These are phyloP conservation scores for Vulpes ferrilata DNA, from an alignment of 2,113 vertebrate genomes.

Conservation along the genomic window DNA sequence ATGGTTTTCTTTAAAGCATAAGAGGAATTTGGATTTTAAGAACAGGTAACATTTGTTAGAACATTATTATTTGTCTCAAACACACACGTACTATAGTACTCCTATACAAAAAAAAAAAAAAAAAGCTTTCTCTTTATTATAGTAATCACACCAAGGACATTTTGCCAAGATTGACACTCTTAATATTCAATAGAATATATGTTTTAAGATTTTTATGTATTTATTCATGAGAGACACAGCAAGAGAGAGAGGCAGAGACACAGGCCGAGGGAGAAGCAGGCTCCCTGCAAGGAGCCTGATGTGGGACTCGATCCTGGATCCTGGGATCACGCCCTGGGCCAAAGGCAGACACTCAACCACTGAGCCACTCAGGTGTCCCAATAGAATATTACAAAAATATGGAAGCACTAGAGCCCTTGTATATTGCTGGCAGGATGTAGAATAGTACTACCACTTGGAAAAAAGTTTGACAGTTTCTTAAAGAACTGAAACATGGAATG, in stretches of 20 bases:
- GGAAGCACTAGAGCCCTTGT: neutral
- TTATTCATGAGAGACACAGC: too few species aligned
- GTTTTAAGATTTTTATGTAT: too few species aligned
- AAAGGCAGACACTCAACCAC: too few species aligned
- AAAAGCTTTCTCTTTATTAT: neutral
- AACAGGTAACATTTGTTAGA: conserved; percentile 44
- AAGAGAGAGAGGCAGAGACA: too few species aligned
- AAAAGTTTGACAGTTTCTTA: conserved; percentile 51
- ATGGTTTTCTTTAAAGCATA: neutral
- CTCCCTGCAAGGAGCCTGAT: too few species aligned
- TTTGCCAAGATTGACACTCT: neutral
- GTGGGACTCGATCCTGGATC: too few species aligned
- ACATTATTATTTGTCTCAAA: neutral
- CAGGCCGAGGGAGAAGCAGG: too few species aligned
- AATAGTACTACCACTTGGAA: neutral
- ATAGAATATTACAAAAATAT: conserved; percentile 24
- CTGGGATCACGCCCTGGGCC: too few species aligned
- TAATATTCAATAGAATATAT: conserved; percentile 38
- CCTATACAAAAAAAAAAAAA: neutral
- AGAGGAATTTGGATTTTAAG: neutral
- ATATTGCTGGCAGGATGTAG: neutral
- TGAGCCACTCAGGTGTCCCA: neutral
- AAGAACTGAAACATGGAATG: neutral
- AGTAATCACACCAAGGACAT: neutral
- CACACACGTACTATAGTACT: neutral